These are phyloP conservation scores for Syrmaticus mikado DNA, from an alignment of 2,113 vertebrate species.

Conservation along the genomic window DNA sequence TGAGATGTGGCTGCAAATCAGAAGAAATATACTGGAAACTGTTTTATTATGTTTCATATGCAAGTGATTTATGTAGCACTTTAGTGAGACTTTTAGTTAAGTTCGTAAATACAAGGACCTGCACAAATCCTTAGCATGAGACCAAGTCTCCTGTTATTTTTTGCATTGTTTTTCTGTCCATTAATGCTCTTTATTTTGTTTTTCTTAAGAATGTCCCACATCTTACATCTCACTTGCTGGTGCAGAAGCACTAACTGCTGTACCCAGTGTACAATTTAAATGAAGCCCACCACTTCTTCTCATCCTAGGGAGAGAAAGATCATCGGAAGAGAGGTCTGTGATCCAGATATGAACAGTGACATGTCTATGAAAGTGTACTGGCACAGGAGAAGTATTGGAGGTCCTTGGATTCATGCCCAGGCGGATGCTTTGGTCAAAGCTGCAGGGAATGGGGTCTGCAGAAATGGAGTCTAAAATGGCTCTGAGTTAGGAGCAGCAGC, in stretches of 20 bases:
- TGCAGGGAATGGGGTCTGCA: neutral
- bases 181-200: neutral
- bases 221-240: neutral
- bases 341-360: neutral
- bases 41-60: neutral
- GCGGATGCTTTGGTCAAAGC: neutral
- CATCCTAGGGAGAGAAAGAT: neutral
- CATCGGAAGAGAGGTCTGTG: neutral
- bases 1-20: neutral
- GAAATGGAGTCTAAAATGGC: neutral
- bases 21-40: neutral
- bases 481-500: constrained; percentile 1
- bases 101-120: neutral
- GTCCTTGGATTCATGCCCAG: neutral
- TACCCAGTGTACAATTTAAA: neutral
- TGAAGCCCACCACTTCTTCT: neutral
- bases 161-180: neutral
- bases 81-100: neutral
- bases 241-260: neutral
- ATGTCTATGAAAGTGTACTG: neutral
- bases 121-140: neutral
- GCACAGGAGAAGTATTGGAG: neutral
- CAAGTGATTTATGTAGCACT: neutral
- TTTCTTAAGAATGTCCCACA: neutral
- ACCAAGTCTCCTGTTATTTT: neutral